Conservation (phyloP, 2,888 invertebrate genomes). For the Lamellibrachia columna region DNA sequence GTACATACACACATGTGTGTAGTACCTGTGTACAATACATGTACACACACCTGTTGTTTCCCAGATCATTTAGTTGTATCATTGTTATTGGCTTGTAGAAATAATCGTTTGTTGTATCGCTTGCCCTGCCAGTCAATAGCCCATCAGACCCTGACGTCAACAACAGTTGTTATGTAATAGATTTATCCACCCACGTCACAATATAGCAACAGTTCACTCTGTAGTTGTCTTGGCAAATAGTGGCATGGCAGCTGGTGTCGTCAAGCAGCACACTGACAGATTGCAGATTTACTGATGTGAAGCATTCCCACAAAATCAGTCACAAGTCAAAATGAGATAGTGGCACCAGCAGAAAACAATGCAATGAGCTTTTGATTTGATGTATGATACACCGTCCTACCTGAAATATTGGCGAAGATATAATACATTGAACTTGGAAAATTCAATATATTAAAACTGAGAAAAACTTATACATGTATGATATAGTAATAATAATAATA, state of each 20-base stretch:
- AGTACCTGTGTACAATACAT: not conserved
- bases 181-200: not conserved
- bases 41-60: not conserved
- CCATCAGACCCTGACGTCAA: not conserved
- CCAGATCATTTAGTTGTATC: too few relatives aligned
- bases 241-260: not conserved
- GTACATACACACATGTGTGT: not conserved
- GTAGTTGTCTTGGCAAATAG: not conserved
- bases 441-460: too few relatives aligned
- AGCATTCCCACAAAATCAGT: too few relatives aligned
- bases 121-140: not conserved
- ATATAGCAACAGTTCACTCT: not conserved
- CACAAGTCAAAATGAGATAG: too few relatives aligned
- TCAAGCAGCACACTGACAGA: not conserved
- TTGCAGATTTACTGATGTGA: not conserved
- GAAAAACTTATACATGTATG: too few relatives aligned
- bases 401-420: too few relatives aligned
- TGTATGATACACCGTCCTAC: too few relatives aligned
- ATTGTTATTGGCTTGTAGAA: not conserved
- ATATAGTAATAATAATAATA: too few relatives aligned
- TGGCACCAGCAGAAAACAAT: too few relatives aligned
- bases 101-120: not conserved
- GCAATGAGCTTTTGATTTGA: too few relatives aligned
- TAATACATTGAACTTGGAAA: too few relatives aligned
- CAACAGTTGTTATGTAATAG: conserved; percentile 6